A percentile compares a stretch with the other conserved stretches of the same genome.
phyloP scores from a whole-genome alignment of 2,797 vertebrate species.

The Enteromius viviparus region DNA sequence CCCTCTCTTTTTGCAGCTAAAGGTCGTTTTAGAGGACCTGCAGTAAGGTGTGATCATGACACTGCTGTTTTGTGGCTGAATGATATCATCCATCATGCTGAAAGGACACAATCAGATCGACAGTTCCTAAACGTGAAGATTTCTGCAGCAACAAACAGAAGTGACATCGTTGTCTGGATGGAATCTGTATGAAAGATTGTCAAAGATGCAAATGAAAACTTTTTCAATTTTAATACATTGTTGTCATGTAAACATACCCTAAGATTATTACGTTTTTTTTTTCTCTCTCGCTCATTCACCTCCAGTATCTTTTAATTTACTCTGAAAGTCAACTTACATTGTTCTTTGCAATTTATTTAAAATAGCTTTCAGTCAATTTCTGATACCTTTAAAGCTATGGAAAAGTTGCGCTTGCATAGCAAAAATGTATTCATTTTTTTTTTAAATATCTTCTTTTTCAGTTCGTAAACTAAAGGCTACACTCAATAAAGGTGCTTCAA shows the following conservation, averaged over 20 bases:
- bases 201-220: not conserved
- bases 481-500: too few relatives aligned
- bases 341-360: not conserved
- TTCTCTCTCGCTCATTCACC: not conserved
- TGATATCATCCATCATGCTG: constrained; percentile 41
- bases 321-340: not conserved
- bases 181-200: not conserved
- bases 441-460: not conserved
- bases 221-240: not conserved
- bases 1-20: not conserved
- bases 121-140: not conserved
- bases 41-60: constrained; percentile 48
- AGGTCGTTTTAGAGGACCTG: constrained; percentile 35
- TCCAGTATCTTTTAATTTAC: not conserved
- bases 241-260: not conserved
- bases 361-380: not conserved
- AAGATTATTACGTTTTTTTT: not conserved
- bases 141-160: not conserved
- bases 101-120: constrained; percentile 40
- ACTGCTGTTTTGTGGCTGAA: constrained; percentile 36
- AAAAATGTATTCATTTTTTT: not conserved
- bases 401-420: not conserved
- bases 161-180: not conserved
- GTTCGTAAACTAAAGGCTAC: not conserved
- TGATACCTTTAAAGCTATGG: too few relatives aligned